Evolutionary conservation across 2,888 invertebrate species (phyloP).

Genomic region (Drosophila silvestris): DNA sequence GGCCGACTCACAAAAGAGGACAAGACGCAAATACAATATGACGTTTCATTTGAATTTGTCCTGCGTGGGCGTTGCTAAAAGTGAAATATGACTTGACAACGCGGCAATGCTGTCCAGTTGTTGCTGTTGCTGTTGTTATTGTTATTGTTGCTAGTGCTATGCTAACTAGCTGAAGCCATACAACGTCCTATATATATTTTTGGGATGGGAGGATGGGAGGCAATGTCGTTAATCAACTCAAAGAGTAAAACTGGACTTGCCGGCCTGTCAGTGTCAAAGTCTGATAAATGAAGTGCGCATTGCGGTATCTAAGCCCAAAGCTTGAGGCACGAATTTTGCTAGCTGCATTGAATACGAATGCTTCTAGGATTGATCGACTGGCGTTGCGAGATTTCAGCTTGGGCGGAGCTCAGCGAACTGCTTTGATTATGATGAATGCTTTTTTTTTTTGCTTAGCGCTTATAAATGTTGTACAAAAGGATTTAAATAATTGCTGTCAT

Average conservation of each 20-base stretch:
- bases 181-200: slow-evolving; percentile 3
- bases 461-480: not conserved
- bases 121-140: slow-evolving; percentile 15
- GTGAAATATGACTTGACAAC: slow-evolving; percentile 78
- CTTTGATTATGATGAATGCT: slow-evolving; percentile 33
- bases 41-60: slow-evolving; percentile 73
- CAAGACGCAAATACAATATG: slow-evolving; percentile 66
- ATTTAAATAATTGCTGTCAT: slow-evolving; percentile 10
- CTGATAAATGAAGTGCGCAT: slow-evolving; percentile 70
- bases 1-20: slow-evolving; percentile 27
- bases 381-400: slow-evolving; percentile 9
- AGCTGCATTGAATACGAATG: slow-evolving; percentile 8
- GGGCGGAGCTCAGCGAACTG: not conserved
- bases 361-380: slow-evolving; percentile 16
- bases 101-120: slow-evolving; percentile 40
- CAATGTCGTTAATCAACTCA: slow-evolving; percentile 71
- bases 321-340: slow-evolving; percentile 9
- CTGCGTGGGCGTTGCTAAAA: slow-evolving; percentile 60
- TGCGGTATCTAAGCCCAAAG: slow-evolving; percentile 29
- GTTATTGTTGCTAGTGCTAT: slow-evolving; percentile 23
- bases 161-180: slow-evolving; percentile 41
- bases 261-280: slow-evolving; percentile 73
- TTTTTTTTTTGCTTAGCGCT: not conserved
- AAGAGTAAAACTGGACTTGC: slow-evolving; percentile 60
- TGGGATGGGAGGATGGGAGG: not conserved